Conservation (phyloP, 1,140 invertebrate genomes). For the Cyphomyrmex costatus region DNA sequence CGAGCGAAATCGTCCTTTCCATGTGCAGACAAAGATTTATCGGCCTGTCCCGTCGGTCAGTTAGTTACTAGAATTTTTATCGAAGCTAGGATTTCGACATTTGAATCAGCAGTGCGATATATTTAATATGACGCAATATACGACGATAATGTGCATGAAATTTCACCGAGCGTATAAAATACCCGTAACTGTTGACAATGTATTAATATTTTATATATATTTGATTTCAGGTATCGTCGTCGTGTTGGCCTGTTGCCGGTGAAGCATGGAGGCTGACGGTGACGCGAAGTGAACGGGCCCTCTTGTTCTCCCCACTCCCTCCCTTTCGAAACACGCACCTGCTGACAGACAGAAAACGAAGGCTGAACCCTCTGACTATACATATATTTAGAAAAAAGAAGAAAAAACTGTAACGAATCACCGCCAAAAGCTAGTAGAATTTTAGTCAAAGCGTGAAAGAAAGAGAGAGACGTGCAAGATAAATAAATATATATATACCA, state of each 20-base stretch:
- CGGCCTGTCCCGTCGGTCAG: too few species aligned
- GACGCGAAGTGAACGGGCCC: slow-evolving; percentile 41
- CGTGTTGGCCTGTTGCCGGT: not conserved
- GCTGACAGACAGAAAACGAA: slow-evolving; percentile 51
- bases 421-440: slow-evolving; percentile 68
- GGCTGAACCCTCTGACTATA: slow-evolving; percentile 56
- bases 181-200: not conserved
- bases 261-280: slow-evolving; percentile 53
- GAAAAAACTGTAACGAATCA: slow-evolving; percentile 64
- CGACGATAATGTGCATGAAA: not conserved
- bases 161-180: not conserved
- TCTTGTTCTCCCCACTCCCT: slow-evolving; percentile 21
- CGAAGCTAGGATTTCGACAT: not conserved
- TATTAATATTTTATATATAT: slow-evolving; percentile 25
- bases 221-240: slow-evolving; percentile 49
- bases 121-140: not conserved
- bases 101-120: not conserved
- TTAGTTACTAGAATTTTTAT: not conserved
- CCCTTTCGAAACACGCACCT: slow-evolving; percentile 47
- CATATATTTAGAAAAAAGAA: slow-evolving; percentile 48
- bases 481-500: slow-evolving; percentile 41
- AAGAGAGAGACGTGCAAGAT: slow-evolving; percentile 12
- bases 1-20: too few species aligned
- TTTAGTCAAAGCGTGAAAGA: slow-evolving; percentile 48
- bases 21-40: too few species aligned